Base-by-base conservation (phyloP, 2,888 invertebrate genomes). In the Galeopsomyia nigrocyanea region DNA sequence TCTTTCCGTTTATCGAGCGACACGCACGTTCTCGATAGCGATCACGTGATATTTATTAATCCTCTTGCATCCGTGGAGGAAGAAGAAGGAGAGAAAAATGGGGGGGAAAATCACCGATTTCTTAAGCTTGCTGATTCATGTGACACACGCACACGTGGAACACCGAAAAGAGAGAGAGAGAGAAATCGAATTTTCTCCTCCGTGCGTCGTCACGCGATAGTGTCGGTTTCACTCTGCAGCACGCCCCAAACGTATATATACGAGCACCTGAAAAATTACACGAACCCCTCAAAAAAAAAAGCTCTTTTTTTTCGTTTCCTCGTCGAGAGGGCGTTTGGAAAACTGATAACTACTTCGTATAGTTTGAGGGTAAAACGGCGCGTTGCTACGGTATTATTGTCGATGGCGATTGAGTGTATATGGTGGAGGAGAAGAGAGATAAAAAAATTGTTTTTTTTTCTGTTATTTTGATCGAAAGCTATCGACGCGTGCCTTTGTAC, bases 251-350 rank as follows among this genome's bases (percentile, higher is more conserved):
- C n/a, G n/a, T n/a, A n/a, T n/a, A n/a, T 39, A 9, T 2, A 26
- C 26, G 55, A 68, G 7, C 39, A 39, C 17, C 39, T 68, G 61
- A 65, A 65, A 65, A 65, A 70, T 65, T 65, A 60, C 60, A 70
- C 7, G 50, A 26, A 19, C 26, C 14, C 21, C 31, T n/a, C n/a
- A n/a, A n/a, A n/a, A n/a, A n/a, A n/a, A 39, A 57, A 49, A 22
- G 49, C 50, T 17, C 19, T 9, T 60, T 58, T 62, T 63, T 63
- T 39, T 49, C 21, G 13, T 13, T 10, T 17, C 3, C 39, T 55
- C 16, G 21, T 14, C n/a, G 2, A 31, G 3, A 31, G 39, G 31
- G 51, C 22, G n/a, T 19, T 26, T 17, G 14, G 14, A 49, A 61
- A 61, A 61, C 14, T 19, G 47, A 21, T 5, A 47, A 21, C 31